These are phyloP conservation scores for Uloborus plumipes DNA, from an alignment of 2,888 invertebrate genomes.

Conservation along the genomic window DNA sequence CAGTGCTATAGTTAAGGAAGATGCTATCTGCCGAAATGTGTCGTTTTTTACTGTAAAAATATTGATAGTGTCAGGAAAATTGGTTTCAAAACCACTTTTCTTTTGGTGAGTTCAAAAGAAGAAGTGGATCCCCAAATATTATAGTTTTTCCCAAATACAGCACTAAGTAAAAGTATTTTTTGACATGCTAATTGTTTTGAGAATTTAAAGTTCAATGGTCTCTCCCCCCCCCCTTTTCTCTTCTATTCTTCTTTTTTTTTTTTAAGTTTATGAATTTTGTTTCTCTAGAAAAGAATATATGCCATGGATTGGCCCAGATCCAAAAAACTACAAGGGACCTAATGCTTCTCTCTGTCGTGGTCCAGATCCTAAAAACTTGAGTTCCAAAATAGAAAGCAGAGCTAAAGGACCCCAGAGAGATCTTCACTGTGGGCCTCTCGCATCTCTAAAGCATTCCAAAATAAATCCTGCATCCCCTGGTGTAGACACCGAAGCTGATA, in stretches of 20 bases:
- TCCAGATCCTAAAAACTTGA: slow-evolving; percentile 61
- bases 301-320: slow-evolving; percentile 67
- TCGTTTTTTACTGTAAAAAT: too few relatives aligned
- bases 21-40: too few relatives aligned
- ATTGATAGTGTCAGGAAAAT: too few relatives aligned
- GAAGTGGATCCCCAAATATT: too few relatives aligned
- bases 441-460: slow-evolving; percentile 56
- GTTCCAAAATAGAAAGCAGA: slow-evolving; percentile 40
- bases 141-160: too few relatives aligned
- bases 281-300: slow-evolving; percentile 65
- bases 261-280: background rate
- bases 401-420: slow-evolving; percentile 63
- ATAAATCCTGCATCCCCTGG: slow-evolving; percentile 25
- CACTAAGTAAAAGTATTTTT: too few relatives aligned
- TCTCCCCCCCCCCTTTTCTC: too few relatives aligned
- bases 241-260: background rate
- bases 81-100: too few relatives aligned
- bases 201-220: too few relatives aligned
- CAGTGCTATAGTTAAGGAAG: too few relatives aligned
- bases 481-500: slow-evolving; percentile 42
- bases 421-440: slow-evolving; percentile 49
- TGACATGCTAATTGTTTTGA: too few relatives aligned
- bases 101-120: too few relatives aligned
- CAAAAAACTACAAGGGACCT: slow-evolving; percentile 66
- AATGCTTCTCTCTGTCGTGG: slow-evolving; percentile 49